Evolutionary conservation across 2,113 vertebrate genomes (phyloP).

Genomic region (Thunnus thynnus): DNA sequence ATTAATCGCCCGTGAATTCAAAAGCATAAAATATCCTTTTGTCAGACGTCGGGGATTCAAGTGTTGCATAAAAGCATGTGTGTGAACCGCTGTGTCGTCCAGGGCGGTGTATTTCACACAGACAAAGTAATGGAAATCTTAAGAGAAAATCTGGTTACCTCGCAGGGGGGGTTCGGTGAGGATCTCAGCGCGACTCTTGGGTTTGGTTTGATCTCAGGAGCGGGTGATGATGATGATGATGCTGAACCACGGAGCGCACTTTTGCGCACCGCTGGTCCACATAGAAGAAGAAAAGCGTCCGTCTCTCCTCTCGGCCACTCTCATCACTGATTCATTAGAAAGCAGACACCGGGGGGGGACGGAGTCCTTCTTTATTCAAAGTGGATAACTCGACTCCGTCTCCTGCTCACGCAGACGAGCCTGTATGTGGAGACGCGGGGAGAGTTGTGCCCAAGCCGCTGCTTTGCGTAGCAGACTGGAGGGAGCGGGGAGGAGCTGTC

Average conservation of each 20-base stretch:
- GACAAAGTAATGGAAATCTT: constrained; percentile 16
- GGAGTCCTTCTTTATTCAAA: constrained; percentile 61
- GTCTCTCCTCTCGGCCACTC: constrained; percentile 65
- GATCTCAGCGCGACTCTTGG: constrained; percentile 63
- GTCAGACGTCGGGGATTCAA: constrained; percentile 24
- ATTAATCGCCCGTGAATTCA: constrained; percentile 31
- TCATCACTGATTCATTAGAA: constrained; percentile 85
- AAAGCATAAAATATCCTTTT: constrained; percentile 16
- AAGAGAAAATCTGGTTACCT: constrained; percentile 74
- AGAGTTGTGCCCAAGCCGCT: constrained; percentile 59
- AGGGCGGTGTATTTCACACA: constrained; percentile 18
- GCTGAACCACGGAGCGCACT: constrained; percentile 71
- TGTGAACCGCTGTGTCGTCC: not conserved
- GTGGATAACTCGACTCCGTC: constrained; percentile 57
- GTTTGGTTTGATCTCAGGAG: constrained; percentile 69
- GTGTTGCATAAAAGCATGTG: constrained; percentile 13
- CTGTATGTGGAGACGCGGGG: constrained; percentile 23
- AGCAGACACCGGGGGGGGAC: constrained; percentile 60
- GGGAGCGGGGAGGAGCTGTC: constrained; percentile 70
- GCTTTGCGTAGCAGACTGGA: constrained; percentile 60
- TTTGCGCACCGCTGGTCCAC: constrained; percentile 71
- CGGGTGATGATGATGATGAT: constrained; percentile 46
- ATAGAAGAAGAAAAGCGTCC: constrained; percentile 47
- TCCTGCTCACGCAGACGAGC: constrained; percentile 39
- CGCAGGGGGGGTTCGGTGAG: constrained; percentile 49